phyloP scores from a whole-genome alignment of 2,113 vertebrate species.

The zebrafish (Danio rerio) region GRCz12tu NC_133189.1:29764501-29765000 shows the following conservation, averaged over 20 bases:
- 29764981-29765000: too few species aligned
- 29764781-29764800: constrained; percentile 51
- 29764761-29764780: constrained; percentile 78
- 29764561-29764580: not conserved
- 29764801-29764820: not conserved
- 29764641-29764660: too few species aligned
- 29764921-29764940: too few species aligned
- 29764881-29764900: too few species aligned
- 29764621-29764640: not conserved
- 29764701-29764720: constrained; percentile 82
- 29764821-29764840: too few species aligned
- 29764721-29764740: constrained; percentile 86
- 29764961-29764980: too few species aligned
- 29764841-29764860: too few species aligned
- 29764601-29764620: not conserved
- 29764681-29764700: constrained; percentile 75
- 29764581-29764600: constrained; percentile 6
- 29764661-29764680: constrained; percentile 53
- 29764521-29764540: constrained; percentile 71
- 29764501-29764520: constrained; percentile 79
- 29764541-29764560: constrained; percentile 65
- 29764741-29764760: constrained; percentile 80
- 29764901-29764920: too few species aligned
- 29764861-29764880: too few species aligned
- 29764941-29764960: too few species aligned